Evolutionary conservation across 2,113 vertebrate genomes (phyloP).

Genomic region (Ailuropoda melanoleuca): DNA sequence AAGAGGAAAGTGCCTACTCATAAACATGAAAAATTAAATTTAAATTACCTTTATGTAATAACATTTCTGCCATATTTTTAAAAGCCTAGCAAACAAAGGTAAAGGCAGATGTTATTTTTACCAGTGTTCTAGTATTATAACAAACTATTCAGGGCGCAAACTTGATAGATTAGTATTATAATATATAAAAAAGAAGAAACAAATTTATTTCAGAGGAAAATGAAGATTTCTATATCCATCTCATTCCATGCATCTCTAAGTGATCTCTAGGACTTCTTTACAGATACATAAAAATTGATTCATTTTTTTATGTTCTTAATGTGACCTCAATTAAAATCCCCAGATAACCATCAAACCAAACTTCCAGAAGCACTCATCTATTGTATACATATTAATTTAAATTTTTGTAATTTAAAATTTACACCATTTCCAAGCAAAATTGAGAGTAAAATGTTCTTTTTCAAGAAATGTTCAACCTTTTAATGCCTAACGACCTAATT

Average conservation of each 20-base stretch:
- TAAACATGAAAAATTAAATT: conserved; percentile 28
- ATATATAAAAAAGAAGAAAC: neutral
- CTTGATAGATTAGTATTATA: neutral
- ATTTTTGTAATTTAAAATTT: neutral
- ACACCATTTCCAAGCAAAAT: conserved; percentile 33
- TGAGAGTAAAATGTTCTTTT: neutral
- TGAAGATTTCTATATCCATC: neutral
- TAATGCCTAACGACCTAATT: conserved; percentile 22
- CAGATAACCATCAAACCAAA: neutral
- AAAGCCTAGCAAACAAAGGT: neutral
- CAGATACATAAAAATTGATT: neutral
- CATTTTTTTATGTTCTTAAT: neutral
- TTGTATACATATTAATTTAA: neutral
- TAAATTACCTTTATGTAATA: neutral
- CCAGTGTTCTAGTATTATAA: neutral
- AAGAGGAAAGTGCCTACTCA: neutral
- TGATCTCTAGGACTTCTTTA: conserved; percentile 28
- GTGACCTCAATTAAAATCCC: neutral
- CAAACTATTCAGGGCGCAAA: neutral
- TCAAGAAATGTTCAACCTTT: neutral
- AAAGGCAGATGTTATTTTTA: neutral
- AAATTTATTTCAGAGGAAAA: conserved; percentile 23
- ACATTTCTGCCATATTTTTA: neutral
- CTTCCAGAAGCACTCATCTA: conserved; percentile 1
- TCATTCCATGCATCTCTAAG: conserved; percentile 24